Conservation (phyloP, 1,140 invertebrate species). For the Lasaia peninsularis region DNA sequence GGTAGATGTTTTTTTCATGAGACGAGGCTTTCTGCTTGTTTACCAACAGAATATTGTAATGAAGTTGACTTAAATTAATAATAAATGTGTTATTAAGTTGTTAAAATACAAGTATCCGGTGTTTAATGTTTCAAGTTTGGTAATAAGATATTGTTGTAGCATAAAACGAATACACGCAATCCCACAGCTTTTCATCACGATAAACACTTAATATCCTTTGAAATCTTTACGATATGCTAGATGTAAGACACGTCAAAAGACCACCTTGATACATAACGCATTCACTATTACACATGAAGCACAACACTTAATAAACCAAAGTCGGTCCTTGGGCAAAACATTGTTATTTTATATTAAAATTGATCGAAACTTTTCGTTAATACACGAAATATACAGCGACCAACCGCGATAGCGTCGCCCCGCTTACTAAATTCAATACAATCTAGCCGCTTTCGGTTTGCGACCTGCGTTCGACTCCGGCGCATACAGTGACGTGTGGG, state of each 20-base stretch:
- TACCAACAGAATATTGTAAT: too few species aligned
- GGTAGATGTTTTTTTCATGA: too few species aligned
- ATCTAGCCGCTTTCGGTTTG: constrained; percentile 26
- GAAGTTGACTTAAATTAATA: too few species aligned
- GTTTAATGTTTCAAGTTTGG: constrained; percentile 1
- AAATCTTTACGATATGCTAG: constrained; percentile 46
- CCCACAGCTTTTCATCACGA: constrained; percentile 32
- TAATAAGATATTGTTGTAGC: constrained; percentile 34
- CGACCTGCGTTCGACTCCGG: constrained; percentile 48
- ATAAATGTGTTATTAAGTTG: too few species aligned
- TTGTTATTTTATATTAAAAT: constrained; percentile 7
- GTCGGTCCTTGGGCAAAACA: neutral
- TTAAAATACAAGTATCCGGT: too few species aligned
- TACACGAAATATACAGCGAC: constrained; percentile 45
- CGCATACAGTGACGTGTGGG: constrained; percentile 46
- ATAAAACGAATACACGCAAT: constrained; percentile 32
- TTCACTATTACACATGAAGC: constrained; percentile 29
- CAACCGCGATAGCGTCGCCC: constrained; percentile 58
- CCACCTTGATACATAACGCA: constrained; percentile 40
- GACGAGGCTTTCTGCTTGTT: too few species aligned
- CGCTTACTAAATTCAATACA: constrained; percentile 56
- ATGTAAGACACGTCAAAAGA: constrained; percentile 47
- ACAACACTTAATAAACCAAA: constrained; percentile 14
- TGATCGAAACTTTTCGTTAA: constrained; percentile 54
- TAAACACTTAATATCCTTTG: constrained; percentile 40